A percentile compares a stretch with the other conserved stretches of the same genome.
Conservation (phyloP, 2,797 vertebrate genomes). For the Pantherophis alleghaniensis region DNA sequence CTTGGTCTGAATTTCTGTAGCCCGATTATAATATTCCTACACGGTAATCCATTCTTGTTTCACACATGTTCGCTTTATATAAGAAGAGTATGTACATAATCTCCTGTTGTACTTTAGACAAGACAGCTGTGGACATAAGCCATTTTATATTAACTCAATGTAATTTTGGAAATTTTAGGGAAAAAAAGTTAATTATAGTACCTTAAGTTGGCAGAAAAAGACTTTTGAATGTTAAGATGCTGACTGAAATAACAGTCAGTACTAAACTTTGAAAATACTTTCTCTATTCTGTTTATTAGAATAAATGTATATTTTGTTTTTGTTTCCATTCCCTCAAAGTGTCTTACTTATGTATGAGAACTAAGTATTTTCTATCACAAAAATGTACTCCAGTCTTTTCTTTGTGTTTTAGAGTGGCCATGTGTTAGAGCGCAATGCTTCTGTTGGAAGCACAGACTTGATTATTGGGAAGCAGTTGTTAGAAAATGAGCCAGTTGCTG, state of each 20-base stretch:
- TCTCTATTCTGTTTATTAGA: background rate
- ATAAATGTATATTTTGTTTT: background rate
- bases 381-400: conserved; percentile 28
- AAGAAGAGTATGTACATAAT: background rate
- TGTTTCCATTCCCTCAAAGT: background rate
- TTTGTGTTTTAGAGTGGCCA: conserved; percentile 65
- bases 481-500: conserved; percentile 66
- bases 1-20: background rate
- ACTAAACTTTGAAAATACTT: background rate
- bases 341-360: background rate
- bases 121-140: background rate
- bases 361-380: background rate
- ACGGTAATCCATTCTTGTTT: background rate
- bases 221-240: conserved; percentile 23
- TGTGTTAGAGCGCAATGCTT: conserved; percentile 74
- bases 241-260: background rate
- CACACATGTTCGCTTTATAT: background rate
- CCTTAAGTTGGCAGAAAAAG: conserved; percentile 3
- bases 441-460: conserved; percentile 70
- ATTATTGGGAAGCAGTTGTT: conserved; percentile 71
- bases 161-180: conserved; percentile 4
- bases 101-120: background rate
- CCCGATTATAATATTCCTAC: background rate
- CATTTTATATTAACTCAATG: background rate
- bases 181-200: conserved; percentile 3